Percentiles rank a stretch among this genome's conserved stretches.
Evolutionary conservation across 2,888 invertebrate species (phyloP).

Genomic region (Ophion slaviceki): DNA sequence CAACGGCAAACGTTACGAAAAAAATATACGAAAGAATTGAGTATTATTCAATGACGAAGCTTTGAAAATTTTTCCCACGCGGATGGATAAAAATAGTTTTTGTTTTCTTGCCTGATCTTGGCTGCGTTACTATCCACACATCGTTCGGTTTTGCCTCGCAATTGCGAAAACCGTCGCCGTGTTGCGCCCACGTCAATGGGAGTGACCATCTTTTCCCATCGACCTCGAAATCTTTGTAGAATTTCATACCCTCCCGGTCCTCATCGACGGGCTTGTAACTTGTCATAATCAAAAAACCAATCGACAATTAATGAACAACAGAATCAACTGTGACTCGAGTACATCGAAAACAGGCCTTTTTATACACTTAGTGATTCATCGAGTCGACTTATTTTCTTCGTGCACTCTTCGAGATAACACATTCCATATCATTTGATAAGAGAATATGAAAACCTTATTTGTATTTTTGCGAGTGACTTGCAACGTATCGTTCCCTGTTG

Average conservation of each 20-base stretch:
- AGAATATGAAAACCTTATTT: neutral
- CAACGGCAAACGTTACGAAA: too few relatives aligned
- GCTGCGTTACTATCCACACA: constrained; percentile 90
- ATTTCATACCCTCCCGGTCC: neutral
- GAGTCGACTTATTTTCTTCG: too few relatives aligned
- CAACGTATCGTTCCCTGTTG: neutral
- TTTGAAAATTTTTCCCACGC: too few relatives aligned
- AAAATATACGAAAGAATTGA: too few relatives aligned
- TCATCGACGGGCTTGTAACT: constrained; percentile 8
- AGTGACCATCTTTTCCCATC: constrained; percentile 89
- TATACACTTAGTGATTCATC: neutral
- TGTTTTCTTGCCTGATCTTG: constrained; percentile 87
- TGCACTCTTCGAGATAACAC: neutral
- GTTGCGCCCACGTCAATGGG: constrained; percentile 86
- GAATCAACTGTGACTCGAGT: neutral
- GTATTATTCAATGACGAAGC: too few relatives aligned
- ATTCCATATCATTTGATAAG: constrained; percentile 2
- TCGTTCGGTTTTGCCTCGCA: constrained; percentile 88
- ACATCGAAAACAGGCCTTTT: neutral
- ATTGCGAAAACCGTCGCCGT: constrained; percentile 87
- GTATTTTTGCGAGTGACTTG: neutral
- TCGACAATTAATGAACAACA: neutral
- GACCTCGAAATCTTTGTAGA: constrained; percentile 80
- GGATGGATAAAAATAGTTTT: neutral
- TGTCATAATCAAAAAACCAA: constrained; percentile 35